These are phyloP conservation scores for Mesoclemmys tuberculata DNA, from an alignment of 2,113 vertebrate species.

Conservation along the genomic window DNA sequence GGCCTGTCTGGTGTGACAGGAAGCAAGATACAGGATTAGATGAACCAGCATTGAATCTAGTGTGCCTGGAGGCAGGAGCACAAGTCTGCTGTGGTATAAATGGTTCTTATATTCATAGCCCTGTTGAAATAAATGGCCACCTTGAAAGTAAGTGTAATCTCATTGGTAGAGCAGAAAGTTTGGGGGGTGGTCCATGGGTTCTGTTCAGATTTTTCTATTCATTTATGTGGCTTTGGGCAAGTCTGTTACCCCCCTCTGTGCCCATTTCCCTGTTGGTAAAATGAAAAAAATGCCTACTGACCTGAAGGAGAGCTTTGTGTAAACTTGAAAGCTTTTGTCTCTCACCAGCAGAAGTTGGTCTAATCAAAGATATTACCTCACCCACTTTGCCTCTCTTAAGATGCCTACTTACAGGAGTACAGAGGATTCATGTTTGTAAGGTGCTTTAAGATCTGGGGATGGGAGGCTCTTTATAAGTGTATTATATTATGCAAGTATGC, in stretches of 20 bases:
- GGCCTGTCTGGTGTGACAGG: neutral
- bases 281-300: neutral
- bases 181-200: constrained; percentile 1
- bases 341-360: neutral
- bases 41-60: neutral
- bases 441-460: neutral
- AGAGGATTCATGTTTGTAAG: neutral
- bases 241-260: neutral
- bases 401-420: neutral
- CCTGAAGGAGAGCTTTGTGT: neutral
- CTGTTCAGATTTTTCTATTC: neutral
- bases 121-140: neutral
- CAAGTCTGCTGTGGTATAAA: neutral
- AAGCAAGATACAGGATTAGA: neutral
- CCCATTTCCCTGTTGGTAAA: neutral
- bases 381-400: neutral
- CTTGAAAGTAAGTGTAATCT: neutral
- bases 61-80: neutral
- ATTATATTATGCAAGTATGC: neutral
- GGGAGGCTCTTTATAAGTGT: neutral
- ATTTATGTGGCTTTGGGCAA: neutral
- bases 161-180: neutral
- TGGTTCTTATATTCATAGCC: neutral
- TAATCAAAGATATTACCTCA: neutral
- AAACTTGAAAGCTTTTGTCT: neutral